Evolutionary conservation across 1,140 invertebrate genomes (phyloP).

Genomic region (Centruroides sculpturatus): DNA sequence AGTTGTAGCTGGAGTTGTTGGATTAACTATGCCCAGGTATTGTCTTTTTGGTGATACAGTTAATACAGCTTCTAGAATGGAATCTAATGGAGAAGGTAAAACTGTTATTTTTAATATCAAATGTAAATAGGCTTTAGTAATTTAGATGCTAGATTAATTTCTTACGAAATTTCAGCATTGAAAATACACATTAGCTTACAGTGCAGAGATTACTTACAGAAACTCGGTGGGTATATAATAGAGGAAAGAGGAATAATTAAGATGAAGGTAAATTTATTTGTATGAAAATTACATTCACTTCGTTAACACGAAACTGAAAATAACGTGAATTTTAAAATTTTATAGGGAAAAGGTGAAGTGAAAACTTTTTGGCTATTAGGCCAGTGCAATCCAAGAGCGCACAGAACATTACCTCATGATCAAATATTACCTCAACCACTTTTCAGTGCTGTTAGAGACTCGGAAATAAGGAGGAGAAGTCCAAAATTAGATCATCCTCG

Average conservation of each 20-base stretch:
- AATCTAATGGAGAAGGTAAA: slow-evolving; percentile 67
- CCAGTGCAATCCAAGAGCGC: too few relatives aligned
- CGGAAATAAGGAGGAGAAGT: too few relatives aligned
- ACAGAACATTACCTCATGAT: too few relatives aligned
- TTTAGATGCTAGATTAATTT: too few relatives aligned
- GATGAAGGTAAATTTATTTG: slow-evolving; percentile 26
- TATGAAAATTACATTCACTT: too few relatives aligned
- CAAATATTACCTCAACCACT: too few relatives aligned
- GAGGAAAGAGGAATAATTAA: slow-evolving; percentile 51
- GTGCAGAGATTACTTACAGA: slow-evolving; percentile 65
- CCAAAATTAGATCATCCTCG: too few relatives aligned
- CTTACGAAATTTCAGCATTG: slow-evolving; percentile 30
- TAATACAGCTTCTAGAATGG: slow-evolving; percentile 62
- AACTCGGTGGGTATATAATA: slow-evolving; percentile 62
- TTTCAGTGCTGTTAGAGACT: too few relatives aligned
- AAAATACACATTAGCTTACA: slow-evolving; percentile 80
- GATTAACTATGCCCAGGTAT: slow-evolving; percentile 65
- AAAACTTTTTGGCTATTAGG: too few relatives aligned
- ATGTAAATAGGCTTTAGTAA: not conserved
- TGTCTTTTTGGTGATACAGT: slow-evolving; percentile 30
- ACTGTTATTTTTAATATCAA: slow-evolving; percentile 16
- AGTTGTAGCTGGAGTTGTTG: slow-evolving; percentile 87
- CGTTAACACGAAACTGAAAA: too few relatives aligned
- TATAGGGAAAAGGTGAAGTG: too few relatives aligned
- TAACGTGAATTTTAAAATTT: too few relatives aligned